Evolutionary conservation across 2,888 invertebrate species (phyloP).

Genomic region (Orthosia cruda): DNA sequence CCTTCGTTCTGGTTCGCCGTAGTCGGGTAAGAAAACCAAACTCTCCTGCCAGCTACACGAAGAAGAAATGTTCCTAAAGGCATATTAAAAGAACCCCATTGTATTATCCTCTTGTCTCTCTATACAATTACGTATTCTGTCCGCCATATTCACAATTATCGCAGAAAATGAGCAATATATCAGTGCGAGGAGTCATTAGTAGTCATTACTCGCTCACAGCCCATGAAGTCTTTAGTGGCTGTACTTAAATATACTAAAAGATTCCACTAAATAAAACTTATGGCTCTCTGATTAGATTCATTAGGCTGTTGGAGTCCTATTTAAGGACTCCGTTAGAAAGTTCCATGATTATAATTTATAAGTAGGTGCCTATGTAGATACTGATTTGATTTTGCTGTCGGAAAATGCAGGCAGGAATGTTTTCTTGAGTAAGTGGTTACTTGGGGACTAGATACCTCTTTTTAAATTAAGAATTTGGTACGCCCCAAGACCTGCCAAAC

Average conservation of each 20-base stretch:
- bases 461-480: too few relatives aligned
- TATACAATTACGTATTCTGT: conserved; percentile 23
- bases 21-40: too few relatives aligned
- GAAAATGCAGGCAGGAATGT: too few relatives aligned
- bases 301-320: neutral
- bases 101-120: conserved; percentile 6
- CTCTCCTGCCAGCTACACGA: too few relatives aligned
- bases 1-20: too few relatives aligned
- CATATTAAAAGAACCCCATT: neutral
- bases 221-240: conserved; percentile 50
- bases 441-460: too few relatives aligned
- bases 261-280: conserved; percentile 50
- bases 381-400: too few relatives aligned
- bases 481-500: too few relatives aligned
- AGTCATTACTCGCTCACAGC: conserved; percentile 42
- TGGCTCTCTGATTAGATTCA: conserved; percentile 32
- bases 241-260: conserved; percentile 47
- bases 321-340: neutral
- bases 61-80: neutral
- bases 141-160: conserved; percentile 34
- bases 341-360: neutral
- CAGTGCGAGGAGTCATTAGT: conserved; percentile 34
- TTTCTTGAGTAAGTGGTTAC: too few relatives aligned
- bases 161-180: conserved; percentile 45
- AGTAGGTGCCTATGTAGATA: neutral